Percentiles rank a stretch among this genome's conserved stretches.
These are phyloP conservation scores for Caradrina clavipalpis DNA, from an alignment of 2,888 invertebrate genomes.

Conservation along the genomic window DNA sequence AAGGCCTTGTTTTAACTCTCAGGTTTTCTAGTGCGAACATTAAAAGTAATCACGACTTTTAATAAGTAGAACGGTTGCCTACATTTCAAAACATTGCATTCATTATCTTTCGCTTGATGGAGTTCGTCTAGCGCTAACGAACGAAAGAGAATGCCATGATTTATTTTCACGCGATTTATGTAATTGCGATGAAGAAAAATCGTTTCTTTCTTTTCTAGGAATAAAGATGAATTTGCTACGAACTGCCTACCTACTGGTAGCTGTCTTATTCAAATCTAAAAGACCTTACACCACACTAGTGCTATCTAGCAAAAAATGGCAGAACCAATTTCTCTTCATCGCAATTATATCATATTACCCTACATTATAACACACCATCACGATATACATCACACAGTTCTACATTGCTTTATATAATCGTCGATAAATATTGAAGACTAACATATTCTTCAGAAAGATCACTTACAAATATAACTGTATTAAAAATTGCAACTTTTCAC, in stretches of 20 bases:
- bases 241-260: conserved; percentile 9
- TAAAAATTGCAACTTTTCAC: conserved; percentile 61
- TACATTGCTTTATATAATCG: conserved; percentile 65
- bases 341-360: conserved; percentile 26
- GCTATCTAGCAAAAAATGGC: conserved; percentile 25
- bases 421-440: conserved; percentile 65
- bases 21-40: conserved; percentile 57
- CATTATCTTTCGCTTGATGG: background rate
- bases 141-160: conserved; percentile 7
- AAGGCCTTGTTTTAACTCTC: conserved; percentile 79
- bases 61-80: conserved; percentile 7
- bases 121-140: background rate
- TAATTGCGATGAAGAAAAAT: conserved; percentile 39
- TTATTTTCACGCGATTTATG: conserved; percentile 24
- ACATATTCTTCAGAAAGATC: conserved; percentile 58
- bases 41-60: conserved; percentile 44
- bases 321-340: conserved; percentile 39
- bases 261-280: conserved; percentile 15
- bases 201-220: conserved; percentile 3
- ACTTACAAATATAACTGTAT: conserved; percentile 60
- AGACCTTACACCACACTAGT: conserved; percentile 11
- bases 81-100: conserved; percentile 22
- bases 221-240: background rate
- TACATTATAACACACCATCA: conserved; percentile 49
- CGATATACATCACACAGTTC: conserved; percentile 58